Evolutionary conservation across 2,113 vertebrate species (phyloP).

Genomic region (Ictalurus furcatus): DNA sequence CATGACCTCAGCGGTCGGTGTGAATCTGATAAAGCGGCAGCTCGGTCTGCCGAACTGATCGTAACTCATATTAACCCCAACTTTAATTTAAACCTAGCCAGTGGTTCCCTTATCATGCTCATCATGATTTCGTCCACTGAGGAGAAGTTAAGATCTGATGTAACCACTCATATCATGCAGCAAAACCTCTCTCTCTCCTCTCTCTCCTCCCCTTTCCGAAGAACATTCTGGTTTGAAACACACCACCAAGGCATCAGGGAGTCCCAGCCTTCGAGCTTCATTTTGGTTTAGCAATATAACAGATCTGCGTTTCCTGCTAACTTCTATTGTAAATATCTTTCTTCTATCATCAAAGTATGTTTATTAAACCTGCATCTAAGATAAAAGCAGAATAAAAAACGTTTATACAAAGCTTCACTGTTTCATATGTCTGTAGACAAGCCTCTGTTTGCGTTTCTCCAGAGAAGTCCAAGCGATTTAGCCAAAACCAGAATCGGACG

Average conservation of each 20-base stretch:
- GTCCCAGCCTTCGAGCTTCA: conserved; percentile 29
- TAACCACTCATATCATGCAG: neutral
- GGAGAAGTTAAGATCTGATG: neutral
- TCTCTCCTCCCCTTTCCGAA: neutral
- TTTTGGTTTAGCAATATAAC: conserved; percentile 54
- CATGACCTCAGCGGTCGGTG: neutral
- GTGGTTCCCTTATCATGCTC: neutral
- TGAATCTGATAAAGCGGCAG: neutral
- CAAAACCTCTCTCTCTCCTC: too few relatives aligned
- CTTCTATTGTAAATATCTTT: conserved; percentile 76
- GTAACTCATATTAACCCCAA: neutral
- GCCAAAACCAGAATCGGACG: neutral
- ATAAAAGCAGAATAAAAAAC: conserved; percentile 69
- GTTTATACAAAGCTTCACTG: conserved; percentile 66
- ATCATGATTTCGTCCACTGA: neutral
- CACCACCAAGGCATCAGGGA: conserved; percentile 20
- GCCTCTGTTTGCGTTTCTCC: neutral
- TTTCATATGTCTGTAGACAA: conserved; percentile 17
- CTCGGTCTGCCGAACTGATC: neutral
- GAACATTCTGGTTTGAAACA: neutral
- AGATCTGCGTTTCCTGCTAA: conserved; percentile 68
- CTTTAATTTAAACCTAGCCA: too few relatives aligned
- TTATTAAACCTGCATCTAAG: conserved; percentile 77
- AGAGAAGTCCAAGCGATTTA: neutral
- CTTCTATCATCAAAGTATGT: conserved; percentile 69